These are phyloP conservation scores for Norana najaformis DNA, from an alignment of 2,888 invertebrate species.

Conservation along the genomic window DNA sequence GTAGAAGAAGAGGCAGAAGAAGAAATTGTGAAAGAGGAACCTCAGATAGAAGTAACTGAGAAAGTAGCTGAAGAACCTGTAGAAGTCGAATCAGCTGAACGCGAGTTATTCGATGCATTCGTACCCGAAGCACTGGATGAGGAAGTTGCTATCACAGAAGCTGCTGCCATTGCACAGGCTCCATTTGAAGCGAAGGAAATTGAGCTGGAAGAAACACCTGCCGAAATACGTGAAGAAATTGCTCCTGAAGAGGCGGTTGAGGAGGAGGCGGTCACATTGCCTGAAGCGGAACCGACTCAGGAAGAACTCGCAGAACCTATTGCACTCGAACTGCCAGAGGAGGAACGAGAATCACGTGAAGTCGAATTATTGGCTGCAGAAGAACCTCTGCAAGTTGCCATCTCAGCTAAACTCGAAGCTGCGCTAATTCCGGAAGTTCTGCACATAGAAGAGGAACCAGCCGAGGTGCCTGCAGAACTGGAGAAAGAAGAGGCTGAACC, in stretches of 20 bases:
- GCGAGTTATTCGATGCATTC: too few species aligned
- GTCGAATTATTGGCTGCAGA: neutral
- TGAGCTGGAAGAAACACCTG: neutral
- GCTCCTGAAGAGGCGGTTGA: neutral
- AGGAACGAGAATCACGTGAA: neutral
- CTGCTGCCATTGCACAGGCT: neutral
- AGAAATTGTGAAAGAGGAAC: too few species aligned
- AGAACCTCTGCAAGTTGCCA: neutral
- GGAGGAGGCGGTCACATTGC: neutral
- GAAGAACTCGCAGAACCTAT: neutral
- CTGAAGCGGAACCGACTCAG: neutral
- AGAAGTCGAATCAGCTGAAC: too few species aligned
- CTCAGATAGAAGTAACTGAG: too few species aligned
- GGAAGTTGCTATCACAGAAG: neutral
- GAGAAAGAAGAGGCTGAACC: constrained; percentile 29
- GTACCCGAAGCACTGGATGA: too few species aligned
- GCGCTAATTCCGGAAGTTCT: too few species aligned
- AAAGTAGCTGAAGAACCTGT: too few species aligned
- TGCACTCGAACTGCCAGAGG: neutral
- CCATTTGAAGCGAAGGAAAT: neutral
- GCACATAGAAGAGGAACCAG: too few species aligned
- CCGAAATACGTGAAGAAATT: too few species aligned
- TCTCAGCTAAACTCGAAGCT: constrained; percentile 37
- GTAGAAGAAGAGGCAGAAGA: too few species aligned
- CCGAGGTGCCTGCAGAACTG: constrained; percentile 48